These are phyloP conservation scores for Chionis minor DNA, from an alignment of 2,113 vertebrate species.

Conservation along the genomic window DNA sequence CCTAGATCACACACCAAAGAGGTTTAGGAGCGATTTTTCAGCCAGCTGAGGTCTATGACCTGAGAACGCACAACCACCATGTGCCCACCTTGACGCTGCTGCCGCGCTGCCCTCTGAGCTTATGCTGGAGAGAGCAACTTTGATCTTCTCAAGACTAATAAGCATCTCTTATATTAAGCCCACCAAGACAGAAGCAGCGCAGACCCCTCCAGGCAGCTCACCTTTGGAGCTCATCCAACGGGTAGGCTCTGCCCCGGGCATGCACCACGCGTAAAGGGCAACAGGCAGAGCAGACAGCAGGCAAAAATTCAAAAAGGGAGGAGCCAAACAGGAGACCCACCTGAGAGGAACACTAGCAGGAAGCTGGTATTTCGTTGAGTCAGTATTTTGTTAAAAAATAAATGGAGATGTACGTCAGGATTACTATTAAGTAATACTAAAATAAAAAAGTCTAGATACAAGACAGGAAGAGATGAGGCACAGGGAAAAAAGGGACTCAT, in stretches of 20 bases:
- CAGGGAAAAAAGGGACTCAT: neutral
- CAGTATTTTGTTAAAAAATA: neutral
- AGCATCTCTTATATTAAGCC: neutral
- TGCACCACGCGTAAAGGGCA: neutral
- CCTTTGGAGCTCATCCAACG: neutral
- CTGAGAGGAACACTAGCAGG: neutral
- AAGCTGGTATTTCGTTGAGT: neutral
- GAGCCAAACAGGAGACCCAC: neutral
- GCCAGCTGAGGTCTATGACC: neutral
- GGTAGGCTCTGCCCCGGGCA: neutral
- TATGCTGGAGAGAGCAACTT: fast-evolving
- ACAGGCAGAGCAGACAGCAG: neutral
- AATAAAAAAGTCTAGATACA: neutral
- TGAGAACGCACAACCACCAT: neutral
- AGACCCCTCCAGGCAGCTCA: neutral
- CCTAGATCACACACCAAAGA: neutral
- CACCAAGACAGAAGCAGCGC: neutral
- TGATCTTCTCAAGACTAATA: neutral
- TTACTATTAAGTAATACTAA: neutral
- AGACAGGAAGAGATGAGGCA: neutral
- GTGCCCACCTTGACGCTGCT: neutral
- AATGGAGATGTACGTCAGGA: neutral
- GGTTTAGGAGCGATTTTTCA: neutral
- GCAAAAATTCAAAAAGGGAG: neutral
- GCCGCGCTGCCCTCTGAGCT: neutral